Conservation (phyloP, 2,113 vertebrate species). For the Oryzias celebensis region DNA sequence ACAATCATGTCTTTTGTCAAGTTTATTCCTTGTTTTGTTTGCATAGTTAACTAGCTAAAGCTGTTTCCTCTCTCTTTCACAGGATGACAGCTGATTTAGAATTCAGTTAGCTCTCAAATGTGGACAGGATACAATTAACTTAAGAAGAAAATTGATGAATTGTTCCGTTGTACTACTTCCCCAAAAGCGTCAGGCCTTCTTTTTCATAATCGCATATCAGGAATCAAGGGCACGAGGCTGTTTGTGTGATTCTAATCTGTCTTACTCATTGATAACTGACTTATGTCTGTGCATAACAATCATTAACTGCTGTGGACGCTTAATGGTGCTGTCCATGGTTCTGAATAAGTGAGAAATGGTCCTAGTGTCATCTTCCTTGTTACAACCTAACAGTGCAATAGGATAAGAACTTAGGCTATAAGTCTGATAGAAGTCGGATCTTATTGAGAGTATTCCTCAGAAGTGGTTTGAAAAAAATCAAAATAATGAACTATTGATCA, state of each 20-base stretch:
- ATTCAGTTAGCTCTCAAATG: too few species aligned
- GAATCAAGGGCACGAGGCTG: neutral
- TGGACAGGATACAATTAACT: too few species aligned
- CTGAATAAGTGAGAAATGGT: neutral
- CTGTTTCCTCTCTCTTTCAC: too few species aligned
- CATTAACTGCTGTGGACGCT: neutral
- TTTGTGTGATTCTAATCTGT: constrained; percentile 3
- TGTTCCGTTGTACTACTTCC: neutral
- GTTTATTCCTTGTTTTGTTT: too few species aligned
- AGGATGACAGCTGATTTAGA: too few species aligned
- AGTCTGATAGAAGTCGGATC: too few species aligned
- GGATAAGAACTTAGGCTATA: too few species aligned
- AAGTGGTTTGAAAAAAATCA: too few species aligned
- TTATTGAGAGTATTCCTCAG: too few species aligned
- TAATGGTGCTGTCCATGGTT: neutral
- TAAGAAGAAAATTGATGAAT: neutral
- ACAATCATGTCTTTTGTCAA: too few species aligned
- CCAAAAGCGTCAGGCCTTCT: neutral
- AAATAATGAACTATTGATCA: too few species aligned
- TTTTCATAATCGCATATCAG: neutral
- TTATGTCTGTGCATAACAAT: neutral
- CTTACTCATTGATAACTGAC: neutral
- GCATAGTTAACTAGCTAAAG: too few species aligned
- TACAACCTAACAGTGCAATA: neutral
- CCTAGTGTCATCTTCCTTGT: neutral